These are phyloP conservation scores for Parapristionchus giblindavisi DNA, from an alignment of 2,888 invertebrate species.

Conservation along the genomic window DNA sequence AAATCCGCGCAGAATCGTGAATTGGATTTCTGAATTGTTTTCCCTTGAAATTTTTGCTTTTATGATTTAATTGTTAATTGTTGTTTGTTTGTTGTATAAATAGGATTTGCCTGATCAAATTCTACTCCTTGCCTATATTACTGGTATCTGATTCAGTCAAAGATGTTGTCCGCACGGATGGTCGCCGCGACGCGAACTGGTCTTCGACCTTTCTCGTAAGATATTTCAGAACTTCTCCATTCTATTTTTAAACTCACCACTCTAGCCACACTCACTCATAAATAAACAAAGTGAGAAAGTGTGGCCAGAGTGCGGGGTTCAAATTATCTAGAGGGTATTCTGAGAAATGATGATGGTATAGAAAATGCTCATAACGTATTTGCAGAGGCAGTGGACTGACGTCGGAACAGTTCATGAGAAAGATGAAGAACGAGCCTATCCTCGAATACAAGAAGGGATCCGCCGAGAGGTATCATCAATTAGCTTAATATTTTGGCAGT, in stretches of 20 bases:
- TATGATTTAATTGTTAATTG: not conserved
- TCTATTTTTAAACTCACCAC: not conserved
- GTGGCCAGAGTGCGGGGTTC: too few species aligned
- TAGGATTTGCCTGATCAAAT: not conserved
- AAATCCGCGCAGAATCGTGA: not conserved
- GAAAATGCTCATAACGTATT: too few species aligned
- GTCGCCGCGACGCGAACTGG: constrained; percentile 22
- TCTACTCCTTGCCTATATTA: not conserved
- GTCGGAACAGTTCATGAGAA: constrained; percentile 68
- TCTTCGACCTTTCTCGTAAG: constrained; percentile 25
- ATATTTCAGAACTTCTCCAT: not conserved
- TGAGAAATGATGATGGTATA: too few species aligned
- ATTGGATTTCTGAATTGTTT: constrained; percentile 15
- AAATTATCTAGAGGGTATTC: too few species aligned
- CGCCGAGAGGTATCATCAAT: constrained; percentile 78
- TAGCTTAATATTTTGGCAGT: too few species aligned
- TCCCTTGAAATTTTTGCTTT: constrained; percentile 11
- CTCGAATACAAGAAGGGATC: constrained; percentile 83
- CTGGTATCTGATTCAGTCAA: too few species aligned
- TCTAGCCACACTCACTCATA: too few species aligned
- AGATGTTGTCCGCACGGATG: constrained; percentile 27
- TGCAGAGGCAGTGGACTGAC: constrained; percentile 62
- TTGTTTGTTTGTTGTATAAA: not conserved
- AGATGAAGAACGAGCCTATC: constrained; percentile 73
- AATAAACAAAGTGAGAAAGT: too few species aligned